Evolutionary conservation across 2,113 vertebrate genomes (phyloP).

Genomic region (Grallaria varia): DNA sequence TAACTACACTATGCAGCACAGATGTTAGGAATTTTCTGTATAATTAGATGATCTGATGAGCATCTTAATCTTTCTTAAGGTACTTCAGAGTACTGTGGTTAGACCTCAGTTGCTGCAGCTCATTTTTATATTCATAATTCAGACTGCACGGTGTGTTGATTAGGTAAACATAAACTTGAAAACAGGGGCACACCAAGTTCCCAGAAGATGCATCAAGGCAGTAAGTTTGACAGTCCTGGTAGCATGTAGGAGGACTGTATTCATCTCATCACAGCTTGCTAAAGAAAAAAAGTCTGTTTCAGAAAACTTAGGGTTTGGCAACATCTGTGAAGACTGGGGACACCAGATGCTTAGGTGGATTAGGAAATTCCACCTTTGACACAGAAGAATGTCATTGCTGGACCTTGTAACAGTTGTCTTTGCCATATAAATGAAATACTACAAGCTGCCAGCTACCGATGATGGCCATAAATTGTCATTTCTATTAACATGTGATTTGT

Average conservation of each 20-base stretch:
- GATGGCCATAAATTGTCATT: constrained; percentile 7
- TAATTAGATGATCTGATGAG: background rate
- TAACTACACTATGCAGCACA: background rate
- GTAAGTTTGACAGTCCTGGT: too few species aligned
- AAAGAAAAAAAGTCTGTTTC: background rate
- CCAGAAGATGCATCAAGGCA: background rate
- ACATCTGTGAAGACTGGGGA: background rate
- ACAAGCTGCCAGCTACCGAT: background rate
- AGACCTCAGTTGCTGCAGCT: background rate
- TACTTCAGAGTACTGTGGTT: background rate
- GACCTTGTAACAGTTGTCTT: background rate
- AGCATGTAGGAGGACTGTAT: background rate
- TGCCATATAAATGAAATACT: background rate
- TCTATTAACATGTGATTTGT: constrained; percentile 29
- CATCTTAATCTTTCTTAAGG: background rate
- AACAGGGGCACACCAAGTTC: background rate
- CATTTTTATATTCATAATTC: background rate
- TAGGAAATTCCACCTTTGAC: background rate
- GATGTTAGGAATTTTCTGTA: background rate
- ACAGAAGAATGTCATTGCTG: background rate
- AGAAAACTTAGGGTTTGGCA: background rate
- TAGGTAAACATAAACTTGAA: background rate
- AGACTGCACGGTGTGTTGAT: background rate
- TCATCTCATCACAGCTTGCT: background rate
- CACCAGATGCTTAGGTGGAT: background rate